Conservation (phyloP, 1,140 invertebrate species). For the Cylas formicarius region DNA sequence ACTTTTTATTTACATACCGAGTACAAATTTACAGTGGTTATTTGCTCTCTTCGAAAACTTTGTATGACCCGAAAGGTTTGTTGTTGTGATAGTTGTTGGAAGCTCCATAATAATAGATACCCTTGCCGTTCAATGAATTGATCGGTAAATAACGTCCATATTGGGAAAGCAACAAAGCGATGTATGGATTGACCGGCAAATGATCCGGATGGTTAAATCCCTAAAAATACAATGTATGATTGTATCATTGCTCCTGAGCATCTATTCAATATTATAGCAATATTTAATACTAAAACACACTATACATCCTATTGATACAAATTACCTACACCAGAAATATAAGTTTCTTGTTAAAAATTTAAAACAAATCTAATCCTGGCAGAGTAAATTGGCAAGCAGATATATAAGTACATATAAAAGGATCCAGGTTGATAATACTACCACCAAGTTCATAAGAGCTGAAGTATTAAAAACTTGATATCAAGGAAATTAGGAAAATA, state of each 20-base stretch:
- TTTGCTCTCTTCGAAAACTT: constrained; percentile 40
- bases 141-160: constrained; percentile 52
- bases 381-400: no score
- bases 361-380: no score
- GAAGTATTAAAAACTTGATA: no score
- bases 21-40: no score
- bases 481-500: no score
- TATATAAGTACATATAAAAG: no score
- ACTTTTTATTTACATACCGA: no score
- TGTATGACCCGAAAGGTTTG: constrained; percentile 54
- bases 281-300: not conserved
- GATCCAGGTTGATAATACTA: no score
- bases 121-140: constrained; percentile 42
- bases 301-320: not conserved
- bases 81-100: constrained; percentile 58
- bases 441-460: no score
- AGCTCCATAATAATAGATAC: constrained; percentile 52
- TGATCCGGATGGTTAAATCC: constrained; percentile 49
- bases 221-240: constrained; percentile 28
- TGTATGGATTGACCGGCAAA: constrained; percentile 48
- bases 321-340: not conserved
- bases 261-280: not conserved
- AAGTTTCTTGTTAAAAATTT: not conserved
- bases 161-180: constrained; percentile 53
- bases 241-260: no score